Percentiles rank a stretch among this genome's conserved stretches.
phyloP scores from a whole-genome alignment of 2,888 invertebrate genomes.

The Dendrolimus houi region DNA sequence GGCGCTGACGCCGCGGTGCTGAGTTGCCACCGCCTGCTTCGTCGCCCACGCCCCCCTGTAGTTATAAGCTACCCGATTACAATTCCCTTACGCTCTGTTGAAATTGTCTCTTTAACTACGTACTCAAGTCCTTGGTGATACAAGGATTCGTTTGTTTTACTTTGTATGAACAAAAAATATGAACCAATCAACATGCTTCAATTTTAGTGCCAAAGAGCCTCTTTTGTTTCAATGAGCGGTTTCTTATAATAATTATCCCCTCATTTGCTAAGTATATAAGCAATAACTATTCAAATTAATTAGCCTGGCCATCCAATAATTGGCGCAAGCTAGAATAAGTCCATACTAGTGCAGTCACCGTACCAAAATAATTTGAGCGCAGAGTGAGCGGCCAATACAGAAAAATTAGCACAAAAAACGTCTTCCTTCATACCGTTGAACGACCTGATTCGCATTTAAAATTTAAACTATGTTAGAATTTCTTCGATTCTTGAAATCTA shows the following conservation, averaged over 20 bases:
- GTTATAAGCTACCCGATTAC: slow-evolving; percentile 68
- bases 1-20: slow-evolving; percentile 61
- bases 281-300: not conserved
- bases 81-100: slow-evolving; percentile 57
- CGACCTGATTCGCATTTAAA: slow-evolving; percentile 67
- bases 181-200: slow-evolving; percentile 27
- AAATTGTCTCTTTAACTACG: slow-evolving; percentile 56
- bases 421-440: slow-evolving; percentile 74
- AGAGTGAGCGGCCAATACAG: slow-evolving; percentile 22
- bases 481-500: slow-evolving; percentile 66
- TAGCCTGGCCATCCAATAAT: not conserved
- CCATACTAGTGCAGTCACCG: slow-evolving; percentile 52
- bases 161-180: slow-evolving; percentile 28
- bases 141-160: slow-evolving; percentile 41
- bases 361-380: slow-evolving; percentile 18
- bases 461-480: slow-evolving; percentile 66
- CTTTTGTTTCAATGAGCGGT: slow-evolving; percentile 10
- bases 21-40: slow-evolving; percentile 63
- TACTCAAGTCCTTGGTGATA: slow-evolving; percentile 39
- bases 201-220: slow-evolving; percentile 26
- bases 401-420: slow-evolving; percentile 70
- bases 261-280: slow-evolving; percentile 5
- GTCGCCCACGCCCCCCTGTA: slow-evolving; percentile 66
- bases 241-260: slow-evolving; percentile 1
- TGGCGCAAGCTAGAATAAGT: slow-evolving; percentile 27